phyloP scores from a whole-genome alignment of 2,113 vertebrate genomes.

The Plotosus lineatus region DNA sequence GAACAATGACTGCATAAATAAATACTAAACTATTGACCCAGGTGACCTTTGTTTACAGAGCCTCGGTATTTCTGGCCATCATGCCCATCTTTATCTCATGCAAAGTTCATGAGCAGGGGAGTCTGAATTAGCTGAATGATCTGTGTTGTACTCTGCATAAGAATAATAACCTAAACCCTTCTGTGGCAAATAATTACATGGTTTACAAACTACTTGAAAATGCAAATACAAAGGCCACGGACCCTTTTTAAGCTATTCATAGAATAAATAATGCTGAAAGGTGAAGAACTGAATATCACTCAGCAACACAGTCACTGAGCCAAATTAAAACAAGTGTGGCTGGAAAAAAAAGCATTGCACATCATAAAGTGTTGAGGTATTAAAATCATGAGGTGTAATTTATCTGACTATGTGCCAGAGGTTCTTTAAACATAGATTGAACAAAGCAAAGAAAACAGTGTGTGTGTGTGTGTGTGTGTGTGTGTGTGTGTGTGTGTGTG shows the following conservation, averaged over 20 bases:
- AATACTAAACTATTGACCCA: conserved; percentile 54
- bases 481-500: too few species aligned
- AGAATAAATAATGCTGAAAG: conserved; percentile 50
- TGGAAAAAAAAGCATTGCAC: neutral
- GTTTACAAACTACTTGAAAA: conserved; percentile 62
- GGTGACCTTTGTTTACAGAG: conserved; percentile 58
- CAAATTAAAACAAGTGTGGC: conserved; percentile 32
- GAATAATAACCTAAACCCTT: conserved; percentile 42
- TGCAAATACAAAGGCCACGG: conserved; percentile 50
- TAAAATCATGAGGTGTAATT: conserved; percentile 9
- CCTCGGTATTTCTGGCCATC: conserved; percentile 37
- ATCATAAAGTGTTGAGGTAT: conserved; percentile 12
- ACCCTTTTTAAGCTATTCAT: conserved; percentile 55
- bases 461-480: too few species aligned
- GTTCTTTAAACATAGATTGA: conserved; percentile 6
- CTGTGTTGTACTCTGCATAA: conserved; percentile 32
- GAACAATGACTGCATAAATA: conserved; percentile 53
- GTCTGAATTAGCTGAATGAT: conserved; percentile 55
- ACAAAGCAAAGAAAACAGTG: conserved; percentile 20
- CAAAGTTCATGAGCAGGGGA: conserved; percentile 54
- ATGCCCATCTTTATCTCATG: conserved; percentile 40
- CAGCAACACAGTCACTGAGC: conserved; percentile 28
- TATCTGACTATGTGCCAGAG: neutral
- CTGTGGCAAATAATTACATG: conserved; percentile 52
- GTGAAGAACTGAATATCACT: conserved; percentile 36